Evolutionary conservation across 2,113 vertebrate genomes (phyloP).

Genomic region (Trematomus loennbergii): DNA sequence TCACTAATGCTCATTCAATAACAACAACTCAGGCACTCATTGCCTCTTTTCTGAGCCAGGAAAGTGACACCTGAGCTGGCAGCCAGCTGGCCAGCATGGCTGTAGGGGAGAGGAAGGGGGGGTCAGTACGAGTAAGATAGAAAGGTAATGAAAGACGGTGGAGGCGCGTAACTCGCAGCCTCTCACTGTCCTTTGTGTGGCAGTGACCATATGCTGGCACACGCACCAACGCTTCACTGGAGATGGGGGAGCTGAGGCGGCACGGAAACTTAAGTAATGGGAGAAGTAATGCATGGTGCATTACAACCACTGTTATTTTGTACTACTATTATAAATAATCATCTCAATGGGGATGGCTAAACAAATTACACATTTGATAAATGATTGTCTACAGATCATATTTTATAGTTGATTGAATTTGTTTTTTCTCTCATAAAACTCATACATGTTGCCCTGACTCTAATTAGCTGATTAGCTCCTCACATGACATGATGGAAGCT

Average conservation of each 20-base stretch:
- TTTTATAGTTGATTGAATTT: slow-evolving; percentile 1
- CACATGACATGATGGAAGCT: slow-evolving; percentile 55
- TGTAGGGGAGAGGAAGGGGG: slow-evolving; percentile 51
- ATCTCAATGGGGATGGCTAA: slow-evolving; percentile 21
- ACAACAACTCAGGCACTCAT: slow-evolving; percentile 48
- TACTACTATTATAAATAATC: slow-evolving; percentile 56
- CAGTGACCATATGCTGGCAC: slow-evolving; percentile 71
- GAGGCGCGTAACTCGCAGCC: slow-evolving; percentile 54
- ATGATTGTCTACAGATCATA: slow-evolving; percentile 1
- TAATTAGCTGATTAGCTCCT: slow-evolving; percentile 59
- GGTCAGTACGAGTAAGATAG: slow-evolving; percentile 75
- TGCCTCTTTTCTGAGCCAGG: slow-evolving; percentile 51
- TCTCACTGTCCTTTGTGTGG: slow-evolving; percentile 66
- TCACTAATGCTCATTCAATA: slow-evolving; percentile 44
- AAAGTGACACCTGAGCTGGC: slow-evolving; percentile 78
- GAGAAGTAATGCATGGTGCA: slow-evolving; percentile 64
- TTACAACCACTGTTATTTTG: slow-evolving; percentile 62
- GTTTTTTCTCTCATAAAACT: slow-evolving; percentile 19
- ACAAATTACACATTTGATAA: neutral
- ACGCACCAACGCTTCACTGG: slow-evolving; percentile 59
- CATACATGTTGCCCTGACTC: slow-evolving; percentile 1
- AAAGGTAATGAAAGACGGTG: slow-evolving; percentile 84
- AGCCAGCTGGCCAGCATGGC: slow-evolving; percentile 76
- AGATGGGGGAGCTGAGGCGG: slow-evolving; percentile 61
- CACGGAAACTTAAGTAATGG: slow-evolving; percentile 80